Evolutionary conservation across 2,888 invertebrate genomes (phyloP).

Genomic region (Sinelater perroti): DNA sequence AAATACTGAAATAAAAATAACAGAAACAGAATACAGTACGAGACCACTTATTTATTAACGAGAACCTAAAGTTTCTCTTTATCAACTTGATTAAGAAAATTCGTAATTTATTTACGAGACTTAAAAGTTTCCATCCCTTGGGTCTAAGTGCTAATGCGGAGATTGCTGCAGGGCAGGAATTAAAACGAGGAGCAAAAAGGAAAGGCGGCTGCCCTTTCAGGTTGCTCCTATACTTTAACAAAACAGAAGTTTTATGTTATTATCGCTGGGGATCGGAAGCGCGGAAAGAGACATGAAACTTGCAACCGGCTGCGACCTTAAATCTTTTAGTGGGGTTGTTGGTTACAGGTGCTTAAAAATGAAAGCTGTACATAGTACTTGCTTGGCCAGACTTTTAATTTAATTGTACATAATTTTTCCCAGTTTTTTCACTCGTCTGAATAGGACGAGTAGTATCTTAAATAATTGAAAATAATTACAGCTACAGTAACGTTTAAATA

Average conservation of each 20-base stretch:
- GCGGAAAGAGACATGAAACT: constrained; percentile 14
- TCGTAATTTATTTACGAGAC: constrained; percentile 34
- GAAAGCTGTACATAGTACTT: no score
- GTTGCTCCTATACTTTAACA: constrained; percentile 16
- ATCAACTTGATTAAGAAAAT: constrained; percentile 35
- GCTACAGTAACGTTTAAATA: no score
- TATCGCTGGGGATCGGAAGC: constrained; percentile 16
- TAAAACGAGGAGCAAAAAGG: constrained; percentile 28
- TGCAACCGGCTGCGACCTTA: constrained; percentile 1
- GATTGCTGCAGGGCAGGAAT: constrained; percentile 36
- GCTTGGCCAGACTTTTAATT: no score
- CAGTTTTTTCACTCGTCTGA: no score
- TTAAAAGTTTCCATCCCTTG: constrained; percentile 35
- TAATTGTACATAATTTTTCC: no score
- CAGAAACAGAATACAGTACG: constrained; percentile 6
- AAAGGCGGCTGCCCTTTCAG: constrained; percentile 26
- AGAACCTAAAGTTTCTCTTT: constrained; percentile 29
- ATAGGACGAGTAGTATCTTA: no score
- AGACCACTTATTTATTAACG: constrained; percentile 28
- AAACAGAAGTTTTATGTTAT: constrained; percentile 30
- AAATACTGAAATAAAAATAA: no score
- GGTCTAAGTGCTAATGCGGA: constrained; percentile 37
- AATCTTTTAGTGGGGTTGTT: no score
- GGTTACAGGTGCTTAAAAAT: no score
- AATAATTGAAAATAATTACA: no score